phyloP scores from a whole-genome alignment of 2,888 invertebrate species.

The Desoria tigrina region DNA sequence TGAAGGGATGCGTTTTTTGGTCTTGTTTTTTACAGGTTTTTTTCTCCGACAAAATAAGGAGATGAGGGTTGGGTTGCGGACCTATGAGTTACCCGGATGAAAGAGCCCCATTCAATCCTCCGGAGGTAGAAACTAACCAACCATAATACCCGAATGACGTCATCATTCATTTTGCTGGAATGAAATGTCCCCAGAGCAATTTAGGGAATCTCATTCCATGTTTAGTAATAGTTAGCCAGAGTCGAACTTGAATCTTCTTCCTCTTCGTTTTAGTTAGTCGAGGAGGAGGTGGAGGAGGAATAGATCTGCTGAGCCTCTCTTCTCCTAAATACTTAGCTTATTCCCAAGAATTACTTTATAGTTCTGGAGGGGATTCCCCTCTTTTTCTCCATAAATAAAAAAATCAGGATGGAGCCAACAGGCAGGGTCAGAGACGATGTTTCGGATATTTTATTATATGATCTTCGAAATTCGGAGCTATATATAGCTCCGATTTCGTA shows the following conservation, averaged over 20 bases:
- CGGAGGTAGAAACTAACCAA: constrained; percentile 8
- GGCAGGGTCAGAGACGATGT: too few species aligned
- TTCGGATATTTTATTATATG: too few species aligned
- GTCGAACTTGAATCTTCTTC: background rate
- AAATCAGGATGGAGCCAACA: constrained; percentile 11
- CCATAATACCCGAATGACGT: constrained; percentile 17
- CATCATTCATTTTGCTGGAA: constrained; percentile 16
- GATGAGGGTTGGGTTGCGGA: background rate
- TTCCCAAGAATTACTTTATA: constrained; percentile 1
- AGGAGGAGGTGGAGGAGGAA: constrained; percentile 7
- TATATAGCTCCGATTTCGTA: too few species aligned
- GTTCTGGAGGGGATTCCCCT: constrained; percentile 19
- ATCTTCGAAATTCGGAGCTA: too few species aligned
- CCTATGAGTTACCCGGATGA: background rate
- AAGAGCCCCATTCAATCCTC: background rate
- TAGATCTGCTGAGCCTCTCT: constrained; percentile 6
- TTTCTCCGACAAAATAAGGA: background rate
- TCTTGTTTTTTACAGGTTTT: background rate
- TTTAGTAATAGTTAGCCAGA: constrained; percentile 23
- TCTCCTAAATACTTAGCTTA: constrained; percentile 11
- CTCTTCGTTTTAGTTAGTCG: background rate
- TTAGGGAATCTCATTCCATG: constrained; percentile 30
- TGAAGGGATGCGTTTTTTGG: background rate
- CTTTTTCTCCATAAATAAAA: constrained; percentile 21
- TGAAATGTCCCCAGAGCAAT: constrained; percentile 30